Percentiles rank a stretch among this genome's conserved stretches.
Evolutionary conservation across 2,888 invertebrate genomes (phyloP).

Genomic region (Dynastes hyllus): DNA sequence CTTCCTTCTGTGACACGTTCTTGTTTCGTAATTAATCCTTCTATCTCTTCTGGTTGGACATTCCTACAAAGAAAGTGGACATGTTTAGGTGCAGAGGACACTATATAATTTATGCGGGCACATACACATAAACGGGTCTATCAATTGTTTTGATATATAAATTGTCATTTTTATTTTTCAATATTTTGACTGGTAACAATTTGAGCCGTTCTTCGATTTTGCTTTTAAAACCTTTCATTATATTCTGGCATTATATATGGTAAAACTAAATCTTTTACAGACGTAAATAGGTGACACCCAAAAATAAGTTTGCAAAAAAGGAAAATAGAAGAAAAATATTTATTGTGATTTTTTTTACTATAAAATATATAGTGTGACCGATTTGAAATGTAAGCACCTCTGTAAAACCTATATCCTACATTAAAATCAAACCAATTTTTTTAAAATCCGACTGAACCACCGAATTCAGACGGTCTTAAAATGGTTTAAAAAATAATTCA

Average conservation of each 20-base stretch:
- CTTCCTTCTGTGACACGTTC: constrained; percentile 58
- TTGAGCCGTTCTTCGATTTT: constrained; percentile 59
- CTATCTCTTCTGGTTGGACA: constrained; percentile 32
- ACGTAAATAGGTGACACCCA: neutral
- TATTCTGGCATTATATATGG: neutral
- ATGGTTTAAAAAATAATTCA: too few species aligned
- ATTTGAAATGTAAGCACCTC: too few species aligned
- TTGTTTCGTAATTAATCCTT: constrained; percentile 37
- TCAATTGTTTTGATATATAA: constrained; percentile 58
- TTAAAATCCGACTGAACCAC: too few species aligned
- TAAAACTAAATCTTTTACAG: neutral
- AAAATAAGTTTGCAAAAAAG: neutral
- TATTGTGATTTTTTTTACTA: neutral
- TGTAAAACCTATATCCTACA: too few species aligned
- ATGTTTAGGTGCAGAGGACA: too few species aligned
- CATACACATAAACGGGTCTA: constrained; percentile 62
- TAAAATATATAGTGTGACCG: neutral
- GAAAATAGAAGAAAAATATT: neutral
- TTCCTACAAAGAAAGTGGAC: constrained; percentile 47
- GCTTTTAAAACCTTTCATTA: neutral
- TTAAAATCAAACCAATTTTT: too few species aligned
- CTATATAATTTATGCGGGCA: constrained; percentile 5
- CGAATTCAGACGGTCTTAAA: too few species aligned
- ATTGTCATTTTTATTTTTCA: constrained; percentile 55
- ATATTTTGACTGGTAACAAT: constrained; percentile 63